Evolutionary conservation across 2,888 invertebrate species (phyloP).

Genomic region (Venusia cambrica): DNA sequence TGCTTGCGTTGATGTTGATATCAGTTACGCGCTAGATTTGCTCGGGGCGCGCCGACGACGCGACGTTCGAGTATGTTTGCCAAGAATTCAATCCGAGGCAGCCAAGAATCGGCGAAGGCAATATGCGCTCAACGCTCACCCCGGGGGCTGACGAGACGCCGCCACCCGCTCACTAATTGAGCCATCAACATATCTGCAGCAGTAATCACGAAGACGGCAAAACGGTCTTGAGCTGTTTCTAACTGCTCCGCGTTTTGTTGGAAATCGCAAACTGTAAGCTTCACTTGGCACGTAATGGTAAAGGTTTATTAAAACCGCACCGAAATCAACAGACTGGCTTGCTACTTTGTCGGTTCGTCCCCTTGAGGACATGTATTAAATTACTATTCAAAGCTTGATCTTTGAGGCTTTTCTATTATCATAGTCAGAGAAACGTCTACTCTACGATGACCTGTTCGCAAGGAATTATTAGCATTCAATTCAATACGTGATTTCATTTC

Average conservation of each 20-base stretch:
- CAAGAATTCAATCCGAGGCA: slow-evolving; percentile 57
- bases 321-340: too few relatives aligned
- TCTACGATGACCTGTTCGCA: too few relatives aligned
- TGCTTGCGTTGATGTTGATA: slow-evolving; percentile 30
- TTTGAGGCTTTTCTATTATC: too few relatives aligned
- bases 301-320: slow-evolving; percentile 2
- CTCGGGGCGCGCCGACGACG: slow-evolving; percentile 21
- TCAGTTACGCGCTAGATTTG: slow-evolving; percentile 21
- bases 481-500: too few relatives aligned
- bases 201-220: slow-evolving; percentile 34
- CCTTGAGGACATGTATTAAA: too few relatives aligned
- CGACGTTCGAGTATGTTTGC: slow-evolving; percentile 41
- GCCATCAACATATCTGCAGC: slow-evolving; percentile 51
- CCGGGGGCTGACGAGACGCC: slow-evolving; percentile 34
- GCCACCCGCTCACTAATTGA: slow-evolving; percentile 52
- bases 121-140: slow-evolving; percentile 44
- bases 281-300: slow-evolving; percentile 3
- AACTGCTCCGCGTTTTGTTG: slow-evolving; percentile 32
- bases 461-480: too few relatives aligned
- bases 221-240: slow-evolving; percentile 32
- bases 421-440: too few relatives aligned
- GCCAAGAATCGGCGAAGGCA: slow-evolving; percentile 37
- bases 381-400: too few relatives aligned
- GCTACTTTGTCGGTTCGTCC: too few relatives aligned
- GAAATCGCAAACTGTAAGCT: slow-evolving; percentile 24